A percentile compares a stretch with the other conserved stretches of the same genome.
phyloP scores from a whole-genome alignment of 1,140 invertebrate genomes.

The Hermetia illucens region DNA sequence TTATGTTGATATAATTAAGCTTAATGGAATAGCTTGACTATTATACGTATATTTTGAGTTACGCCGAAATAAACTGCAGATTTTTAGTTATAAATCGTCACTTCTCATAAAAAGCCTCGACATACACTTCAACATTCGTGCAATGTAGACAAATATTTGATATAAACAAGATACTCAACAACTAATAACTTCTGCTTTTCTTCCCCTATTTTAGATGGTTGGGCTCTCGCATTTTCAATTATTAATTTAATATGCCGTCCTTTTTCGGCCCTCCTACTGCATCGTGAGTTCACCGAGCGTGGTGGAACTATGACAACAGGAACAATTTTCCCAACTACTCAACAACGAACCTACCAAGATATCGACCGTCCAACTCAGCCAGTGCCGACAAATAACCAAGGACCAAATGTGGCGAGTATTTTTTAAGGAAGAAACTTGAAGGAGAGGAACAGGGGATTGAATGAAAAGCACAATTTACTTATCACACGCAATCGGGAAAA shows the following conservation, averaged over 20 bases:
- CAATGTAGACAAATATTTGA: neutral
- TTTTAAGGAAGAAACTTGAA: too few species aligned
- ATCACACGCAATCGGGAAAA: too few species aligned
- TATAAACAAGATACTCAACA: neutral
- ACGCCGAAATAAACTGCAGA: too few species aligned
- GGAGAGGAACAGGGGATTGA: too few species aligned
- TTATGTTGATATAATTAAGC: too few species aligned
- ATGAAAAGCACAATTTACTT: too few species aligned
- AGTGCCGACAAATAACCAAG: slow-evolving; percentile 20
- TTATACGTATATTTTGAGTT: too few species aligned
- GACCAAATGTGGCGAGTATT: slow-evolving; percentile 26
- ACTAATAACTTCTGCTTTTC: neutral
- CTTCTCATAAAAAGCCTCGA: neutral
- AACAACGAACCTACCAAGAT: slow-evolving; percentile 28
- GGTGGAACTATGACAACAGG: slow-evolving; percentile 19
- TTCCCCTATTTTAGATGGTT: slow-evolving; percentile 15
- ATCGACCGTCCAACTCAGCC: slow-evolving; percentile 26
- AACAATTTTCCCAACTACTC: slow-evolving; percentile 23
- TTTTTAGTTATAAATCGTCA: neutral
- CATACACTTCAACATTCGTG: neutral
- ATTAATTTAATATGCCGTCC: slow-evolving; percentile 24
- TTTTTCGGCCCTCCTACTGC: slow-evolving; percentile 21
- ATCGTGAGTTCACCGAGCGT: slow-evolving; percentile 24
- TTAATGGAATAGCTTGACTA: too few species aligned
- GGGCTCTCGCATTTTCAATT: slow-evolving; percentile 23